Evolutionary conservation across 2,888 invertebrate genomes (phyloP).

Genomic region (Bellardia bayeri): DNA sequence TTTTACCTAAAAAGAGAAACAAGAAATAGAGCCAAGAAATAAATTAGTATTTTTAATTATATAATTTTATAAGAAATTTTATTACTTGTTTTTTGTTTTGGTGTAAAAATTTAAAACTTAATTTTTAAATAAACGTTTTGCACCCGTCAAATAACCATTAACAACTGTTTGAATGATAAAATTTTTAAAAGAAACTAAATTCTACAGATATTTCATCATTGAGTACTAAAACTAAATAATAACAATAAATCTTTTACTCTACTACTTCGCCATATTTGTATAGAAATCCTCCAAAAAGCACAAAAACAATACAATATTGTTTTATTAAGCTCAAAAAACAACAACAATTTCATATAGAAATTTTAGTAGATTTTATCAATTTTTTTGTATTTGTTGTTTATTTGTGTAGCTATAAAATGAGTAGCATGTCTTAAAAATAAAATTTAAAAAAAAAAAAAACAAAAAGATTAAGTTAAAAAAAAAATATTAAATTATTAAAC

Average conservation of each 20-base stretch:
- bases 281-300: conserved; percentile 67
- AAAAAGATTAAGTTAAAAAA: conserved; percentile 58
- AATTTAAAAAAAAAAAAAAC: background rate
- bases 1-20: conserved; percentile 59
- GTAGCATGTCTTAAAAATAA: conserved; percentile 63
- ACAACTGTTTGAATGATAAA: conserved; percentile 80
- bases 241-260: conserved; percentile 62
- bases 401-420: conserved; percentile 63
- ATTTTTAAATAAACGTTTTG: conserved; percentile 75
- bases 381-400: conserved; percentile 66
- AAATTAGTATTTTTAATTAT: conserved; percentile 2
- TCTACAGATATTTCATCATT: conserved; percentile 73
- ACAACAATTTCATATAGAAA: conserved; percentile 40
- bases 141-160: conserved; percentile 84
- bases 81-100: conserved; percentile 21
- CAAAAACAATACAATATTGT: conserved; percentile 71
- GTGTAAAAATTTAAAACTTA: background rate
- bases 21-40: background rate
- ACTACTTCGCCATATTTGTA: conserved; percentile 61
- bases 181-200: conserved; percentile 56
- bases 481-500: conserved; percentile 60
- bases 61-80: conserved; percentile 11
- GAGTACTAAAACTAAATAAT: conserved; percentile 66
- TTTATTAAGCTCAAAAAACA: conserved; percentile 25
- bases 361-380: conserved; percentile 72